Conservation (phyloP, 2,888 invertebrate genomes). For the Andricus curvator region DNA sequence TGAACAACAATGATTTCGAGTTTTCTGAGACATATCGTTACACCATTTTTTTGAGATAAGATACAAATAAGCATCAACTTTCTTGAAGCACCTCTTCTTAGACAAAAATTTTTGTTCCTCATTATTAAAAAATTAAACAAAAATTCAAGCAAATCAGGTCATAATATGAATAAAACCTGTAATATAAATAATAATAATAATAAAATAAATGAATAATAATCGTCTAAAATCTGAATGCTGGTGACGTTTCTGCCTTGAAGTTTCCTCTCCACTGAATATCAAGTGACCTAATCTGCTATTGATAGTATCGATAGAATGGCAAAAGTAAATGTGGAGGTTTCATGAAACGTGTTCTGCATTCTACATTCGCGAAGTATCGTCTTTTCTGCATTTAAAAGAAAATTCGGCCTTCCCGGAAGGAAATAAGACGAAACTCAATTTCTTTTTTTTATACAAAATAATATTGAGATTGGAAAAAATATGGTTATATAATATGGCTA, state of each 20-base stretch:
- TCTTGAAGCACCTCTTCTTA: no score
- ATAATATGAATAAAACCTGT: no score
- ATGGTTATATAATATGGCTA: no score
- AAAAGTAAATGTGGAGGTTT: slow-evolving; percentile 39
- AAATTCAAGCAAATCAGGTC: neutral
- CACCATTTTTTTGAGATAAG: no score
- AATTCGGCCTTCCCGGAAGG: neutral
- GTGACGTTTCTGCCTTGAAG: slow-evolving; percentile 1
- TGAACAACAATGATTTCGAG: no score
- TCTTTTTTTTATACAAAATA: neutral
- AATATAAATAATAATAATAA: no score
- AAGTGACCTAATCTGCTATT: slow-evolving; percentile 40
- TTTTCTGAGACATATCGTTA: no score
- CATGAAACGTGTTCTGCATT: slow-evolving; percentile 34
- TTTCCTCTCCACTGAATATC: slow-evolving; percentile 17
- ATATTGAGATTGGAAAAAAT: no score
- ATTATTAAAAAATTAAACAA: no score
- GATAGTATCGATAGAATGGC: slow-evolving; percentile 38
- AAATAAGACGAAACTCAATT: neutral
- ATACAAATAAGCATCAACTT: no score
- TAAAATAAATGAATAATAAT: no score
- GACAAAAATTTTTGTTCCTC: no score
- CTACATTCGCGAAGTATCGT: neutral
- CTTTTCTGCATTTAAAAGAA: neutral
- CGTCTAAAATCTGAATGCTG: neutral